phyloP scores from a whole-genome alignment of 2,113 vertebrate genomes.

The Recurvirostra avosetta region DNA sequence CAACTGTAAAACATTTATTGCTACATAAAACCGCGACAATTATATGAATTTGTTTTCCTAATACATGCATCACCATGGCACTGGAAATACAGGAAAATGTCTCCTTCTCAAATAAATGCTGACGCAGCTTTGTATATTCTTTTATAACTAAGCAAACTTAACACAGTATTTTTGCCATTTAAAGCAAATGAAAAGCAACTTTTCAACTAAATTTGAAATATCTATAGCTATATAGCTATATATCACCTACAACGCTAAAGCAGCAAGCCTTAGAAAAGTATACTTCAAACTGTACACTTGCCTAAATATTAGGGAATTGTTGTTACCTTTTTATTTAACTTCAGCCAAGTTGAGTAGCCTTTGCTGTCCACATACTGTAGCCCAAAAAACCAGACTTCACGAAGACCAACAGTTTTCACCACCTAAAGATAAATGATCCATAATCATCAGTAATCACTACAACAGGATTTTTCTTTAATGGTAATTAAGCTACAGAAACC shows the following conservation, averaged over 20 bases:
- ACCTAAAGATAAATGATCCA: slow-evolving; percentile 77
- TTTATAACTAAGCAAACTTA: not conserved
- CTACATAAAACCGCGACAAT: not conserved
- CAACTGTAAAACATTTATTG: not conserved
- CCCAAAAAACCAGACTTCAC: slow-evolving; percentile 98
- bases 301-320: not conserved
- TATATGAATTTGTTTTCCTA: not conserved
- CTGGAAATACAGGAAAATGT: not conserved
- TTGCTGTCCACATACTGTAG: slow-evolving; percentile 97
- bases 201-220: not conserved
- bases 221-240: no score
- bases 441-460: not conserved
- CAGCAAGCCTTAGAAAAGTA: not conserved
- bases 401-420: slow-evolving; percentile 95
- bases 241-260: not conserved
- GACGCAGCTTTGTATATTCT: not conserved
- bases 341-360: slow-evolving; percentile 96
- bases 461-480: not conserved
- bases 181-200: not conserved
- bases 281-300: not conserved
- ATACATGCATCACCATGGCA: not conserved
- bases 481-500: not conserved
- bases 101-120: not conserved
- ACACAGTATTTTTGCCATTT: not conserved
- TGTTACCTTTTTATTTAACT: slow-evolving; percentile 96